These are phyloP conservation scores for Heterodera carotae DNA, from an alignment of 1,140 invertebrate species.

Conservation along the genomic window DNA sequence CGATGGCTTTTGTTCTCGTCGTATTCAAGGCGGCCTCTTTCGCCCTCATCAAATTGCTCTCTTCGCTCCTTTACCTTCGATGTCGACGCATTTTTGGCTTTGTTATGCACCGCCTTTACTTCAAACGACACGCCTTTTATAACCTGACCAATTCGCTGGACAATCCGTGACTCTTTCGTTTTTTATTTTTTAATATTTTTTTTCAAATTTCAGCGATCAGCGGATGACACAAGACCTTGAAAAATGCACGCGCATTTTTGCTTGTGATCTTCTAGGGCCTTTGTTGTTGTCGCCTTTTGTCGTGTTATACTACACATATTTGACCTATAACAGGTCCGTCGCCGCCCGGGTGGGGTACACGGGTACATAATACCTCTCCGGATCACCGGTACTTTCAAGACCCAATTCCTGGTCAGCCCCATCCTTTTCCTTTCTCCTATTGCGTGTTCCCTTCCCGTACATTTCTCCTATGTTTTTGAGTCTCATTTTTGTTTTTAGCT, in stretches of 20 bases:
- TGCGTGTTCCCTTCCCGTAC: no score
- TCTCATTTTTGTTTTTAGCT: conserved; percentile 61
- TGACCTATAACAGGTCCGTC: conserved; percentile 52
- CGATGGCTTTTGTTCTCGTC: conserved; percentile 46
- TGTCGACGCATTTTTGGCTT: conserved; percentile 48
- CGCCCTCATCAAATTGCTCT: conserved; percentile 44
- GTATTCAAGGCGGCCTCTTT: conserved; percentile 50
- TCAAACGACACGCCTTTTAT: conserved; percentile 64
- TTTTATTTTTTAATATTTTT: not conserved
- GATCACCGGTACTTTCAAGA: no score
- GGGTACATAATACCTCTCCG: no score
- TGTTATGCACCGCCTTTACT: conserved; percentile 60
- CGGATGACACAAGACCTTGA: conserved; percentile 69
- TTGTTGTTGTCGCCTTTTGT: conserved; percentile 68
- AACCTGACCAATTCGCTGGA: conserved; percentile 47
- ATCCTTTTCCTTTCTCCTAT: no score
- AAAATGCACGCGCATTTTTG: conserved; percentile 65
- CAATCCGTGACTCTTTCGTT: conserved; percentile 51
- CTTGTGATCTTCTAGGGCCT: conserved; percentile 66
- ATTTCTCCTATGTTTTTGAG: not conserved
- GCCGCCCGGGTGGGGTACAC: no score
- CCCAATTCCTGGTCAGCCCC: no score
- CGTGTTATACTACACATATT: conserved; percentile 68
- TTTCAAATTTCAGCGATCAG: conserved; percentile 67
- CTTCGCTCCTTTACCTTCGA: conserved; percentile 51